These are phyloP conservation scores for Zosterops lateralis DNA, from an alignment of 2,113 vertebrate genomes.

Conservation along the genomic window DNA sequence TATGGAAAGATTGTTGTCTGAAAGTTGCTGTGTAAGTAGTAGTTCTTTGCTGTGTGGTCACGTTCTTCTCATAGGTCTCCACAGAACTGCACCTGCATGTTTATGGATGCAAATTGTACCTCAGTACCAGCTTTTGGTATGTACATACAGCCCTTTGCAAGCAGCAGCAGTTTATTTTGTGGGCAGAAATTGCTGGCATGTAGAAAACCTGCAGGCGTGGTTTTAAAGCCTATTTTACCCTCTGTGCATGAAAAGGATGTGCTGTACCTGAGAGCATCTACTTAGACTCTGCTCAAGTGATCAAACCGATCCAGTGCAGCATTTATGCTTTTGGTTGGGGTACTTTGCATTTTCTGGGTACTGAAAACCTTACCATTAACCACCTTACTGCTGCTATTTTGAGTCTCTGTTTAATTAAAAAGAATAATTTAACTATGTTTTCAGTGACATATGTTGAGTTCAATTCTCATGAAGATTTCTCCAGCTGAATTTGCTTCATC, in stretches of 20 bases:
- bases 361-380: neutral
- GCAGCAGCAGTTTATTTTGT: neutral
- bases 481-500: neutral
- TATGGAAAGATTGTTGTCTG: neutral
- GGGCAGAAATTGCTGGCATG: neutral
- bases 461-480: neutral
- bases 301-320: neutral
- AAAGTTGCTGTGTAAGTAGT: neutral
- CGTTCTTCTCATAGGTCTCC: neutral
- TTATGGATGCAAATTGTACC: constrained; percentile 7
- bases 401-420: constrained; percentile 16
- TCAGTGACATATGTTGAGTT: neutral
- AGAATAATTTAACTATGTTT: neutral
- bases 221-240: neutral
- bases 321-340: neutral
- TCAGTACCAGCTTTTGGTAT: neutral
- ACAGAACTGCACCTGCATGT: neutral
- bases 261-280: fast-evolving
- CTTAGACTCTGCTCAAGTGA: neutral
- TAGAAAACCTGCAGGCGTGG: constrained; percentile 13
- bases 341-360: neutral
- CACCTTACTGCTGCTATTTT: neutral
- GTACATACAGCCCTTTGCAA: neutral
- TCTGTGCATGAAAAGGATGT: neutral
- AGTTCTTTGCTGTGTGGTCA: neutral